Percentiles rank a stretch among this genome's conserved stretches.
These are phyloP conservation scores for Damaliscus lunatus DNA, from an alignment of 2,113 vertebrate genomes.

Conservation along the genomic window DNA sequence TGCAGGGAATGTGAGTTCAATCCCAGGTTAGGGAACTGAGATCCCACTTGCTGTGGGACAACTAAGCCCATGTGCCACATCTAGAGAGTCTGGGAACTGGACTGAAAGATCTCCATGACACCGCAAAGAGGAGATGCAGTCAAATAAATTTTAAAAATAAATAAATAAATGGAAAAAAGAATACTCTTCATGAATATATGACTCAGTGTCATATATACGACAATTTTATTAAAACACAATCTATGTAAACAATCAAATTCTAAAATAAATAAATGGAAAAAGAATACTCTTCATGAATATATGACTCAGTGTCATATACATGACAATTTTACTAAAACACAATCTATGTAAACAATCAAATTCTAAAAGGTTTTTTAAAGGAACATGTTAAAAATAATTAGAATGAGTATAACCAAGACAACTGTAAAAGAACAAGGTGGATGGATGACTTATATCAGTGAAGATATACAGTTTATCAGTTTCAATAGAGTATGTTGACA, in stretches of 20 bases:
- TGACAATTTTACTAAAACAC: background rate
- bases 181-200: background rate
- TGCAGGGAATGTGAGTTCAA: background rate
- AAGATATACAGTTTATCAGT: background rate
- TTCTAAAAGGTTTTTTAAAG: background rate
- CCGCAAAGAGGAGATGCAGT: rapidly evolving
- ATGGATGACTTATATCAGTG: background rate
- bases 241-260: background rate
- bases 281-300: background rate
- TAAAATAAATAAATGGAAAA: background rate
- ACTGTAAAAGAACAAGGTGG: background rate
- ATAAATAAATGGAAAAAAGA: background rate
- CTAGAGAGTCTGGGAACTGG: no score
- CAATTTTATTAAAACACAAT: background rate
- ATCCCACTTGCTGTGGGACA: background rate
- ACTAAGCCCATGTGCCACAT: background rate
- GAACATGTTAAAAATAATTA: background rate
- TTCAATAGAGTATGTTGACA: background rate
- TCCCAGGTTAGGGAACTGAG: background rate
- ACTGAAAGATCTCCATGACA: background rate
- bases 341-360: background rate
- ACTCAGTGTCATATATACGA: background rate
- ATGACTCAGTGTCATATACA: background rate
- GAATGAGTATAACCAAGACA: background rate
- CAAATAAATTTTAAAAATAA: background rate